These are phyloP conservation scores for Ochotona curzoniae DNA, from an alignment of 2,113 vertebrate species.

Conservation along the genomic window DNA sequence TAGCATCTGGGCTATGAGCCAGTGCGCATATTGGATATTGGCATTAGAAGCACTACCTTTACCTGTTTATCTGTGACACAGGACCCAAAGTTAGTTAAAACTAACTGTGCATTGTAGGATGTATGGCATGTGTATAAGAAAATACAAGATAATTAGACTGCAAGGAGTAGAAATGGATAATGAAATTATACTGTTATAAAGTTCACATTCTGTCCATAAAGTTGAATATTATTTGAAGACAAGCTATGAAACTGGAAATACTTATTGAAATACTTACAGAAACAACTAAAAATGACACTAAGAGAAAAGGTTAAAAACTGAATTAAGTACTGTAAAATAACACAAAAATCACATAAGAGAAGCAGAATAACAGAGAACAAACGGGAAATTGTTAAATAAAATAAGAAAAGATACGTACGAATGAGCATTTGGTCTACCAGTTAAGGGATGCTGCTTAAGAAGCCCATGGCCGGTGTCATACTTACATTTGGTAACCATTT, in stretches of 20 bases:
- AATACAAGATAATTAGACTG: neutral
- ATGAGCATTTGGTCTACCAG: too few relatives aligned
- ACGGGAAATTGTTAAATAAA: neutral
- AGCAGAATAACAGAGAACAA: neutral
- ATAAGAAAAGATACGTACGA: neutral
- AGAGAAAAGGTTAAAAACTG: neutral
- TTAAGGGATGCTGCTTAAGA: too few relatives aligned
- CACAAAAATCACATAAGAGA: neutral
- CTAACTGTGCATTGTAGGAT: neutral
- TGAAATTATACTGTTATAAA: neutral
- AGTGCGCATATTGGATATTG: too few relatives aligned
- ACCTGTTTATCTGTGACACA: neutral
- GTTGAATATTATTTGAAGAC: neutral
- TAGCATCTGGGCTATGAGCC: too few relatives aligned
- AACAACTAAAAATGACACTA: conserved; percentile 21
- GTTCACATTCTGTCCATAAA: neutral
- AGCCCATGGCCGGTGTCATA: too few relatives aligned
- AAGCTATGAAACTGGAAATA: neutral
- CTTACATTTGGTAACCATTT: too few relatives aligned
- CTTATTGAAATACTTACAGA: neutral
- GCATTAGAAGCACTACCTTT: too few relatives aligned
- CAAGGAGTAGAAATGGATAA: neutral
- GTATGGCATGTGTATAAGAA: neutral
- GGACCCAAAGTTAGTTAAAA: neutral
- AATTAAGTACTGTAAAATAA: conserved; percentile 24